Base-by-base conservation (phyloP, 2,888 invertebrate genomes). In the Embidobia sp. region DNA sequence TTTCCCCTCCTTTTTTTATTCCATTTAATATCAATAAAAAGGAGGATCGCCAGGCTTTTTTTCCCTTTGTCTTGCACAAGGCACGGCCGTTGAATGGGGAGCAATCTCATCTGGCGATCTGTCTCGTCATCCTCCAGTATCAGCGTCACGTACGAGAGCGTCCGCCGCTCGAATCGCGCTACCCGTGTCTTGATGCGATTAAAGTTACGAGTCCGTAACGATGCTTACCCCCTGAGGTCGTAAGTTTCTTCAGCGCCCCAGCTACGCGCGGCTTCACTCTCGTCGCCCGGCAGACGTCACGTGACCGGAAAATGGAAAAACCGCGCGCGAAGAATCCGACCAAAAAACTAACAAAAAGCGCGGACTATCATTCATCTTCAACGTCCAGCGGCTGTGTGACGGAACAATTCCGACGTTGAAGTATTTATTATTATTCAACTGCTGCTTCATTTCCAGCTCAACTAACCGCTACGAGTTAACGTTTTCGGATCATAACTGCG, bases 161-260 rank as follows among this genome's bases (percentile, higher is more conserved):
- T 64, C 63, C 73, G 67, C 75, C 61, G 61, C 69, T 48, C 46
- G 69, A 46, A 42, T 79, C 77, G 72, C 57, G 64, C 75, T 67
- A 63, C 69, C 66, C 73, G 79, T 70, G 80, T 72, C 80, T 77
- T 79, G 79, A 82, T 79, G 79, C 81, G 82, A 82, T 80, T 81
- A 81, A 80, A 80, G 79, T 79, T 79, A 81, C 81, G 80, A 81
- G 80, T 76, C 79, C 80, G 81, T 81, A 79, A 81, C 81, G 81
- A 77, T 75, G 75, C 77, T 77, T 67, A 59, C 72, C 77, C 42
- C 75, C 72, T 44, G 53, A 77, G 73, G 64, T 77, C 77, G 79
- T 79, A 66, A 74, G 70, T 70, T 77, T 74, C 77, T 59, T 46
- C 66, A 46, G 15, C 44, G 27, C 63, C 55, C 63, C 37, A 26